phyloP scores from a whole-genome alignment of 1,140 invertebrate species.

The Homalodisca vitripennis region DNA sequence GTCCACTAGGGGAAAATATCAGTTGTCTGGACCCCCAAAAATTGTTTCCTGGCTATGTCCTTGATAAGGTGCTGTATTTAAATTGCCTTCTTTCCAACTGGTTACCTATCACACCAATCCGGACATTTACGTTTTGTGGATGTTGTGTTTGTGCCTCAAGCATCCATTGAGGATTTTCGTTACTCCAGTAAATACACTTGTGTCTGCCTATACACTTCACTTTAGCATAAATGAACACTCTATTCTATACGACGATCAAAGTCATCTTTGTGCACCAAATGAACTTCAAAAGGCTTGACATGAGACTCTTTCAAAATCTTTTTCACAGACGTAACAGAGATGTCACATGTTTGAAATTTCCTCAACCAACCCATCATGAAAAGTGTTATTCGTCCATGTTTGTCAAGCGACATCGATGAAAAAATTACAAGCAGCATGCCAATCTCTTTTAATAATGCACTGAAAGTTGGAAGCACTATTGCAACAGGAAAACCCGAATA shows the following conservation, averaged over 20 bases:
- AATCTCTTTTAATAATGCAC: too few relatives aligned
- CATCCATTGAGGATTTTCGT: constrained; percentile 20
- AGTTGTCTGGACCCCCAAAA: constrained; percentile 1
- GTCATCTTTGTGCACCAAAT: constrained; percentile 37
- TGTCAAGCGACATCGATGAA: too few relatives aligned
- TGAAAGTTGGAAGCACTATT: too few relatives aligned
- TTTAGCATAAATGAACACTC: constrained; percentile 28
- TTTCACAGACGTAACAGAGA: constrained; percentile 3
- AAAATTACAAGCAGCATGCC: too few relatives aligned
- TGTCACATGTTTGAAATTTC: constrained; percentile 3
- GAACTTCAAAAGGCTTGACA: constrained; percentile 40
- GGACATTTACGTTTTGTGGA: background rate
- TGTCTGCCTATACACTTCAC: constrained; percentile 11
- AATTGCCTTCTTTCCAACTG: constrained; percentile 10
- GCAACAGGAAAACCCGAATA: too few relatives aligned
- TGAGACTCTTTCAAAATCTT: background rate
- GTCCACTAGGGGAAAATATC: too few relatives aligned
- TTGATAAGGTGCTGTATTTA: background rate
- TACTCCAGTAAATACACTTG: constrained; percentile 13
- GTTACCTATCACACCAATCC: background rate
- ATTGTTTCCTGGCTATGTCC: background rate
- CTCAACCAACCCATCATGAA: too few relatives aligned
- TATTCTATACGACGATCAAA: constrained; percentile 37
- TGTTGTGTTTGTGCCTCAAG: background rate
- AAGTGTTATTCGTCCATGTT: too few relatives aligned